A percentile compares a stretch with the other conserved stretches of the same genome.
Conservation (phyloP, 2,113 vertebrate genomes). For the Leptocoma aspasia region DNA sequence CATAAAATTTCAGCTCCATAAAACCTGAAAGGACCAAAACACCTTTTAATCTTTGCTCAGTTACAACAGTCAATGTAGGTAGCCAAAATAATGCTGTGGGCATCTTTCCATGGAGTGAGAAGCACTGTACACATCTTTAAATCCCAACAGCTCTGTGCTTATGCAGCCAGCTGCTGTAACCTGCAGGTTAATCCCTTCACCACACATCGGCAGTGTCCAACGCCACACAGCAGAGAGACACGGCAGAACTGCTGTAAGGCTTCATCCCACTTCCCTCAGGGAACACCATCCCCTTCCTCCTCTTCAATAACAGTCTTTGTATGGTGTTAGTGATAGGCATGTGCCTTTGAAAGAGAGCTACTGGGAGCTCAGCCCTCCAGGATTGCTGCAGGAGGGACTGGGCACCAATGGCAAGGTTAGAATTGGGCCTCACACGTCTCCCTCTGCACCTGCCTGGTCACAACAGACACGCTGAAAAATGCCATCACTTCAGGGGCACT, state of each 20-base stretch:
- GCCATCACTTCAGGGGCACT: background rate
- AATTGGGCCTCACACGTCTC: background rate
- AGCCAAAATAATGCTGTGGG: background rate
- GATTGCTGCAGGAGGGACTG: background rate
- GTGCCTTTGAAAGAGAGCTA: background rate
- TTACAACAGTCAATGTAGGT: background rate
- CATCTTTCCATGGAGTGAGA: background rate
- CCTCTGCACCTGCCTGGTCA: background rate
- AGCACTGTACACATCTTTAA: background rate
- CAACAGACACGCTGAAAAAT: background rate
- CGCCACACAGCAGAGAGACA: background rate
- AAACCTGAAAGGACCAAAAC: conserved; percentile 79
- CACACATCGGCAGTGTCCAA: background rate
- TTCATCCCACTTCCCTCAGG: background rate
- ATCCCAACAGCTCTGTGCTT: fast-evolving
- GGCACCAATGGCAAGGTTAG: background rate
- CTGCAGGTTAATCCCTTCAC: background rate
- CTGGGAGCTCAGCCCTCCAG: background rate
- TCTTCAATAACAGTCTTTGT: background rate
- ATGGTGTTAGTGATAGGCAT: fast-evolving
- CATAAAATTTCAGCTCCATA: conserved; percentile 94
- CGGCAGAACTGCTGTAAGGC: background rate
- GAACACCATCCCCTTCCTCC: background rate
- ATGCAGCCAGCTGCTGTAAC: background rate
- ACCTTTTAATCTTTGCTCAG: background rate